A percentile compares a stretch with the other conserved stretches of the same genome.
Evolutionary conservation across 2,797 vertebrate species (phyloP).

Genomic region (Halcyon leucocephala): DNA sequence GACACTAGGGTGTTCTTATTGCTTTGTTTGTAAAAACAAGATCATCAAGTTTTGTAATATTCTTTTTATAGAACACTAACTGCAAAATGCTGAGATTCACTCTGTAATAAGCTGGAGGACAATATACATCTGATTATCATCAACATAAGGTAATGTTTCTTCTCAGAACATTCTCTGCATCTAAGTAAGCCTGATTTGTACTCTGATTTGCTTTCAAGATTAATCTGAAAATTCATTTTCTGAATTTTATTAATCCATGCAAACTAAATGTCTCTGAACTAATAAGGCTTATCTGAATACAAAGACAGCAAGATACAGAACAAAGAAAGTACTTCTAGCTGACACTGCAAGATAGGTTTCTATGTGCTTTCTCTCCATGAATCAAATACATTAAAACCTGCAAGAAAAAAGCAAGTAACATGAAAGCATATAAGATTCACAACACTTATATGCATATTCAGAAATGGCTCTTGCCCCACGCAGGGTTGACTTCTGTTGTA

Average conservation of each 20-base stretch:
- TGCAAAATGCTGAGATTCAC: neutral
- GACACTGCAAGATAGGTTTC: constrained; percentile 12
- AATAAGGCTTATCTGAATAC: constrained; percentile 49
- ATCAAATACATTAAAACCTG: neutral
- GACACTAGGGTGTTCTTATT: neutral
- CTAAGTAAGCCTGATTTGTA: neutral
- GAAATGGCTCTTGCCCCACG: neutral
- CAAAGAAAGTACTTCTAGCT: constrained; percentile 33
- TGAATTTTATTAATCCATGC: constrained; percentile 44
- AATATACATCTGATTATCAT: constrained; percentile 22
- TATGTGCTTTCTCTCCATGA: neutral
- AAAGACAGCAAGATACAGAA: constrained; percentile 42
- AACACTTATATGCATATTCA: neutral
- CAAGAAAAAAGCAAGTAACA: neutral
- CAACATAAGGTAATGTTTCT: constrained; percentile 35
- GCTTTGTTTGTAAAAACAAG: constrained; percentile 45
- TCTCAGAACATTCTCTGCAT: constrained; percentile 6
- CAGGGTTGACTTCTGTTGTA: neutral
- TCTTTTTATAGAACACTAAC: constrained; percentile 31
- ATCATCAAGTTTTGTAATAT: neutral
- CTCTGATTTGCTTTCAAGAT: constrained; percentile 25
- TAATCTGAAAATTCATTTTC: constrained; percentile 9
- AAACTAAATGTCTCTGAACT: constrained; percentile 41
- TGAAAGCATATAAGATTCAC: constrained; percentile 15
- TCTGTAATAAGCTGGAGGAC: constrained; percentile 23